Percentiles rank a stretch among this genome's conserved stretches.
Evolutionary conservation across 2,113 vertebrate genomes (phyloP).

Genomic region (Nibea albiflora): DNA sequence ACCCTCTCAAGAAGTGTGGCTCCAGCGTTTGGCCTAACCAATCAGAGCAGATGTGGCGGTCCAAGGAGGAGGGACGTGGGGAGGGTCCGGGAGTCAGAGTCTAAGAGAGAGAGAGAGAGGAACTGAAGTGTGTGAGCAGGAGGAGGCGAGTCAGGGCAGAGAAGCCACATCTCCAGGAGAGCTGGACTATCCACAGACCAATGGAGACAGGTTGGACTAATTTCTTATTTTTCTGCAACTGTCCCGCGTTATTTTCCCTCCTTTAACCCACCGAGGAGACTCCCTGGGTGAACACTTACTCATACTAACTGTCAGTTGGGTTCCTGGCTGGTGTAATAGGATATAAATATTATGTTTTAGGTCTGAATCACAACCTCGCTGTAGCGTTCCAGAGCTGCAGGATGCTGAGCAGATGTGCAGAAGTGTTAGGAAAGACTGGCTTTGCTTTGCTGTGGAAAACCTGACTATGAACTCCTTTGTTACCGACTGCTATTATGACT

Average conservation of each 20-base stretch:
- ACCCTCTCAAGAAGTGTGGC: conserved; percentile 71
- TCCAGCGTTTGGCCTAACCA: conserved; percentile 49
- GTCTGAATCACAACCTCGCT: conserved; percentile 29
- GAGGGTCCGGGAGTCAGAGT: conserved; percentile 46
- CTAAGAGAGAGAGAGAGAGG: conserved; percentile 43
- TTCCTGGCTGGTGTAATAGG: conserved; percentile 10
- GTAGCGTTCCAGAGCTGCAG: conserved; percentile 12
- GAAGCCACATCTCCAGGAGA: conserved; percentile 68
- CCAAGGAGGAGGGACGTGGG: conserved; percentile 50
- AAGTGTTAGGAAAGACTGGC: conserved; percentile 52
- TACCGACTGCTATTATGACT: conserved; percentile 15
- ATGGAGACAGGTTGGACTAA: conserved; percentile 71
- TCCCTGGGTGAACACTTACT: background rate
- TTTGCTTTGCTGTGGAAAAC: conserved; percentile 55
- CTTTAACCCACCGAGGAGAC: background rate
- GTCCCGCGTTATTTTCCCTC: background rate
- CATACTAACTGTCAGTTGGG: background rate
- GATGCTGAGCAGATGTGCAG: conserved; percentile 68
- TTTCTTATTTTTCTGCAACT: conserved; percentile 6
- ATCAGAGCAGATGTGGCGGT: conserved; percentile 48
- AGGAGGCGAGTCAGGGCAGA: conserved; percentile 56
- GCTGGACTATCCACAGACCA: conserved; percentile 54
- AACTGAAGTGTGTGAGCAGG: conserved; percentile 57
- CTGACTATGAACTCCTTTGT: conserved; percentile 46
- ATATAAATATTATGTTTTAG: conserved; percentile 19